Base-by-base conservation (phyloP, 1,140 invertebrate genomes). In the Manduca sexta region DNA sequence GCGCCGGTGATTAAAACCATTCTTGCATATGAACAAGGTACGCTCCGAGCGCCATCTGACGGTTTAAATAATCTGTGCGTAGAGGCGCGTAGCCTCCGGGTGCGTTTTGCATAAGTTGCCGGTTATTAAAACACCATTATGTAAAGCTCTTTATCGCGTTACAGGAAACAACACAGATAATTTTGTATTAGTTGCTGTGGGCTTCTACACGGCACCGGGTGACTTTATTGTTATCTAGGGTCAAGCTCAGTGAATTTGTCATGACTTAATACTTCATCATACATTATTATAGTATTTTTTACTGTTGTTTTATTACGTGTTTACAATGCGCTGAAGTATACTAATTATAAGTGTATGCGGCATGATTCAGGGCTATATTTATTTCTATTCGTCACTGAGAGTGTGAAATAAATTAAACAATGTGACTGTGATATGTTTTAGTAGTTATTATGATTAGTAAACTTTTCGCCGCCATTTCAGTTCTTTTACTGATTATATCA, bases 141-240 rank as follows among this genome's bases (percentile, higher is more conserved):
- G 60, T 60, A 65, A 73, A 67, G 14, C 33, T 56, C 49, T 59
- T 73, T 69, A 69, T 71, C 64, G 60, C 57, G 44, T 51, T 57
- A 56, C 59, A 76, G 71, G 71, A 73, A 75, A 71, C 51, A 44
- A 33, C 34, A 45, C 37, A 57, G 60, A 64, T 72, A 68, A 64
- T 66, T 64, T 68, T 66, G 21, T 26, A 26, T 26, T 26, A 2
- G 21, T 26, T 26, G 21, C 4, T 8, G 21, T 26, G 21, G 21
- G 8, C 21, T 26, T 26, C 21, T 8, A 26, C 4, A 26, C 21
- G 21, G 21, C 21, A 26, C 21, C 21, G 21, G 21, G 4, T 53
- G 63, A 63, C 64, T 76, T 74, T 72, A 56, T 74, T 41, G 38
- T 74, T 77, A 79, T 81, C 75, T 52, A 12, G 55, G 68, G 67